Conservation (phyloP, 2,888 invertebrate genomes). For the Platerodrilus igneus region DNA sequence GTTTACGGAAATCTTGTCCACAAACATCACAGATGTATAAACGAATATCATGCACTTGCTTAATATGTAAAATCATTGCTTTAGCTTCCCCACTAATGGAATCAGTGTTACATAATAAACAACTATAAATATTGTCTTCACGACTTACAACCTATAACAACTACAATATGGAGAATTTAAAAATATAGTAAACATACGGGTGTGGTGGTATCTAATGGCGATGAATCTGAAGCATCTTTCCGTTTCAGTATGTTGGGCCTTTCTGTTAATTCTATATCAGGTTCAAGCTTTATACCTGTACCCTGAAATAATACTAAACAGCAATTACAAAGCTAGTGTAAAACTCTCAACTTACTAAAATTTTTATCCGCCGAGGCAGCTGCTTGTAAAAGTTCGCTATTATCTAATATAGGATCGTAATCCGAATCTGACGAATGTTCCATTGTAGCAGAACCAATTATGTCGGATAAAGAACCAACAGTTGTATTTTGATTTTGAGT, state of each 20-base stretch:
- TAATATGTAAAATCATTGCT: constrained; percentile 59
- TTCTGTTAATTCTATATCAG: constrained; percentile 29
- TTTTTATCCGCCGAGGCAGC: constrained; percentile 36
- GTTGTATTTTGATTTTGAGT: no score
- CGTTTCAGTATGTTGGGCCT: constrained; percentile 41
- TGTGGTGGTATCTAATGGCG: no score
- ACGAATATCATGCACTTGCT: constrained; percentile 56
- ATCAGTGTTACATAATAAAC: constrained; percentile 50
- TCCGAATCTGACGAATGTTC: constrained; percentile 43
- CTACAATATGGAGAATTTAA: no score
- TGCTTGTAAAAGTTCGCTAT: constrained; percentile 33
- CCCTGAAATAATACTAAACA: no score
- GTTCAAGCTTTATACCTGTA: constrained; percentile 39
- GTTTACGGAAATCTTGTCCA: constrained; percentile 59
- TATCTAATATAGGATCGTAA: constrained; percentile 36
- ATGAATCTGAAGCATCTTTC: constrained; percentile 25
- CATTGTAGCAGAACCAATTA: constrained; percentile 39
- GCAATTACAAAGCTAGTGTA: no score
- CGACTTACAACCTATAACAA: constrained; percentile 33
- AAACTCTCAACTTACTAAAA: constrained; percentile 21
- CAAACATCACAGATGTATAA: constrained; percentile 70
- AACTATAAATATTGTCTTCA: constrained; percentile 52
- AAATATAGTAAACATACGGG: no score
- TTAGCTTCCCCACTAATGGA: constrained; percentile 53
- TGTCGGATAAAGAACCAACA: no score